Evolutionary conservation across 1,140 invertebrate genomes (phyloP), one percentile per base, ranked within the genome.

Genomic region (Onthophagus taurus): DNA sequence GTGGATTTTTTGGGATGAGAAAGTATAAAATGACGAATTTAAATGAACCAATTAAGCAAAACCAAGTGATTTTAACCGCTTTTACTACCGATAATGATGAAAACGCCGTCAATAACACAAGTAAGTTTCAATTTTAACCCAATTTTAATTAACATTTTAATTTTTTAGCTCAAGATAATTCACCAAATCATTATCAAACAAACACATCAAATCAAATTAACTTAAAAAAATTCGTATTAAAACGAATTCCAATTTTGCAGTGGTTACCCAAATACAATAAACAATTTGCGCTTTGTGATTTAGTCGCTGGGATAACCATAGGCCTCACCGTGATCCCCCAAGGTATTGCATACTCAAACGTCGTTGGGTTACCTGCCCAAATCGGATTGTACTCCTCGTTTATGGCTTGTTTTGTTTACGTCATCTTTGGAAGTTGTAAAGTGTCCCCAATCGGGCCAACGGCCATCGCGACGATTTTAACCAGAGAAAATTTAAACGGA

Each of bases 381-480:
- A 71, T 72, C 55, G 78, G 80, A 62, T 57, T 71, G 12, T 67
- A 74, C 57, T 66, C 69, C 24, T 69, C 76, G 19, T 68, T 67
- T 43, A 62, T 71, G 39, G 65, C 86, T 67, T 76, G 81, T 52
- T 87, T 94, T 52, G 64, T 94, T 16, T 95, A 96, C 63, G 70
- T 81, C 21, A 59, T 91, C 41, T 79, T 97, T 51, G 91, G 91
- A 4, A 90, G 85, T 1, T 81, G 58, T 84, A 94, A 70, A 33
- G 42, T 45, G 33, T 30, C 46, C 0, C 42, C 49, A 0, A 86
- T 92, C 46, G 89, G 88, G 11, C 85, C 87, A 0, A 89, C 85
- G 0, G 85, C 84, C n/a, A 71, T 91, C 14, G 85, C 89, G 80
- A 73, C 85, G 26, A 67, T 91, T 17, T 65, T 88, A 30, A 82